phyloP scores from a whole-genome alignment of 2,888 invertebrate genomes.

The Melangyna quadrimaculata region DNA sequence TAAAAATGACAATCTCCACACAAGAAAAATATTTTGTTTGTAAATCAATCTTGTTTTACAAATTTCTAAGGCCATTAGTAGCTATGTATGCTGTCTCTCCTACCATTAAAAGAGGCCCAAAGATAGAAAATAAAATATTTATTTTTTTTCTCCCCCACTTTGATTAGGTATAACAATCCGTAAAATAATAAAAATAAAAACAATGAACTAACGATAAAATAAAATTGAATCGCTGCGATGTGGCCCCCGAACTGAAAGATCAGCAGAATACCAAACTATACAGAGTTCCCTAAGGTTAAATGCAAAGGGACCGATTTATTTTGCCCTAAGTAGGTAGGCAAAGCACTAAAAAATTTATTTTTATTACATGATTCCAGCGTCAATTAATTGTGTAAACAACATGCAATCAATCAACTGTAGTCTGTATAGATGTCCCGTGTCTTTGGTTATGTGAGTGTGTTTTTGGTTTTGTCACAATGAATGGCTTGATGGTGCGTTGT shows the following conservation, averaged over 20 bases:
- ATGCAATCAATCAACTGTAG: conserved; percentile 68
- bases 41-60: conserved; percentile 9
- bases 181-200: conserved; percentile 54
- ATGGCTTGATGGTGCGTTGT: neutral
- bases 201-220: conserved; percentile 34
- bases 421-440: too few species aligned
- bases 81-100: conserved; percentile 19
- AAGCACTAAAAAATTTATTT: conserved; percentile 60
- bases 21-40: neutral
- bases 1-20: conserved; percentile 37
- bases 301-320: conserved; percentile 30
- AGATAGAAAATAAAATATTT: conserved; percentile 21
- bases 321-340: conserved; percentile 56
- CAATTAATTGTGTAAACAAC: conserved; percentile 71
- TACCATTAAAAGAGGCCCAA: neutral
- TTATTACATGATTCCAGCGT: conserved; percentile 66
- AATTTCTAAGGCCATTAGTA: conserved; percentile 58
- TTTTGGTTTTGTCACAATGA: conserved; percentile 63
- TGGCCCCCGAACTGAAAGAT: conserved; percentile 38
- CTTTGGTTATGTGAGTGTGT: conserved; percentile 24
- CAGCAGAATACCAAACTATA: neutral
- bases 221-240: conserved; percentile 16
- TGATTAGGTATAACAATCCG: conserved; percentile 43
- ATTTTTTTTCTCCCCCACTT: conserved; percentile 57
- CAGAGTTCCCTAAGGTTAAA: conserved; percentile 6